Evolutionary conservation across 2,888 invertebrate genomes (phyloP).

Genomic region (Tyria jacobaeae): DNA sequence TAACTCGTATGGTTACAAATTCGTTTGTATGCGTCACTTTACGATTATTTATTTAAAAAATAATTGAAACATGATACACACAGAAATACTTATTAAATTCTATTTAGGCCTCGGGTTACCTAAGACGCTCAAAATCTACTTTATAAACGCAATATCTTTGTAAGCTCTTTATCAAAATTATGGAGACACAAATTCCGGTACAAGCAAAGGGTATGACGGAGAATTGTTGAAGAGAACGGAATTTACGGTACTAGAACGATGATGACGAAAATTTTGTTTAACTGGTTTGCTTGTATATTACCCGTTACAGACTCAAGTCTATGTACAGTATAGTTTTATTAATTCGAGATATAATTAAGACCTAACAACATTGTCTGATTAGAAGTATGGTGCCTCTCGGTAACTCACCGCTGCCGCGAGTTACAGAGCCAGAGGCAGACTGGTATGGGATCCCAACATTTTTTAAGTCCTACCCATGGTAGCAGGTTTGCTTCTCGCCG

Average conservation of each 20-base stretch:
- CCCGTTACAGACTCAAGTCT: background rate
- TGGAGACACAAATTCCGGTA: slow-evolving; percentile 46
- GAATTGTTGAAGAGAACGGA: slow-evolving; percentile 31
- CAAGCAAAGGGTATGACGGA: slow-evolving; percentile 34
- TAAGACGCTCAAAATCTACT: slow-evolving; percentile 27
- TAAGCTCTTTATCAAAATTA: slow-evolving; percentile 49
- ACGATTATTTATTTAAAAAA: too few species aligned
- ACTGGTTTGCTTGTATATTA: slow-evolving; percentile 2
- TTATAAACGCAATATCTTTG: slow-evolving; percentile 36
- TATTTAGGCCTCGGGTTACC: background rate
- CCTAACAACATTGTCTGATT: too few species aligned
- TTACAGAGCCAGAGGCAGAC: too few species aligned
- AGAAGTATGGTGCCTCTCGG: too few species aligned
- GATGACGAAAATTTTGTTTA: slow-evolving; percentile 19
- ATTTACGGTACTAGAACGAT: slow-evolving; percentile 29
- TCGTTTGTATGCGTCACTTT: too few species aligned
- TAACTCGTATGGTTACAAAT: too few species aligned
- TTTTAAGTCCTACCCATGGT: too few species aligned
- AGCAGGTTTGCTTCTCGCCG: too few species aligned
- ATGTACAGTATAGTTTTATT: background rate
- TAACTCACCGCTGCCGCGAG: too few species aligned
- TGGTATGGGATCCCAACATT: too few species aligned
- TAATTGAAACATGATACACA: background rate
- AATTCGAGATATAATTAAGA: background rate
- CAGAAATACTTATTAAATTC: background rate